Evolutionary conservation across 2,888 invertebrate species (phyloP).

Genomic region (Drosophila basisetae): DNA sequence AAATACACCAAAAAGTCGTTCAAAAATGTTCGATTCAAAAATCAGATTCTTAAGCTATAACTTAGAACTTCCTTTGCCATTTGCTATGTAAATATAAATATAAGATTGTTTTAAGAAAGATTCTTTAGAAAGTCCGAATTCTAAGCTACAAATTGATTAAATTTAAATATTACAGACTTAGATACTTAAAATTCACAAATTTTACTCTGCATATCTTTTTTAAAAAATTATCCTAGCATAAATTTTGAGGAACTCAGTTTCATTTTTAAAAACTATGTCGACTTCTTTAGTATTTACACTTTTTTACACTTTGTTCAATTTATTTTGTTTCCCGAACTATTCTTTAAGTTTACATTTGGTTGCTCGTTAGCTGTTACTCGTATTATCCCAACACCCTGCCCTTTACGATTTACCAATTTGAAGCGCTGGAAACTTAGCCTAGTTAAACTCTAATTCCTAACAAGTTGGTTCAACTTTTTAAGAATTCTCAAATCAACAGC

Average conservation of each 20-base stretch:
- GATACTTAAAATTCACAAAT: neutral
- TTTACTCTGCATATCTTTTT: neutral
- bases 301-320: neutral
- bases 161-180: neutral
- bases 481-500: slow-evolving; percentile 70
- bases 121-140: neutral
- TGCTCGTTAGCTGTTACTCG: slow-evolving; percentile 1
- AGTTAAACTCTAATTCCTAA: slow-evolving; percentile 29
- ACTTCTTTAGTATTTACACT: neutral
- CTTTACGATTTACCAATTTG: neutral
- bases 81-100: neutral
- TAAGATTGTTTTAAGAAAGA: accelerated
- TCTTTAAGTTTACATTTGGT: neutral
- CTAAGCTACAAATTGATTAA: neutral
- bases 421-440: slow-evolving; percentile 17
- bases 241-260: neutral
- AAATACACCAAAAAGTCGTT: neutral
- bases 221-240: neutral
- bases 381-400: slow-evolving; percentile 4
- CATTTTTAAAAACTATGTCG: neutral
- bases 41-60: neutral
- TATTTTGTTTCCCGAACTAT: slow-evolving; percentile 1
- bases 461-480: slow-evolving; percentile 50
- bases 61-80: neutral
- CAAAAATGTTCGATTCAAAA: neutral